Evolutionary conservation across 2,888 invertebrate species (phyloP).

Genomic region (Phorcus lineatus): DNA sequence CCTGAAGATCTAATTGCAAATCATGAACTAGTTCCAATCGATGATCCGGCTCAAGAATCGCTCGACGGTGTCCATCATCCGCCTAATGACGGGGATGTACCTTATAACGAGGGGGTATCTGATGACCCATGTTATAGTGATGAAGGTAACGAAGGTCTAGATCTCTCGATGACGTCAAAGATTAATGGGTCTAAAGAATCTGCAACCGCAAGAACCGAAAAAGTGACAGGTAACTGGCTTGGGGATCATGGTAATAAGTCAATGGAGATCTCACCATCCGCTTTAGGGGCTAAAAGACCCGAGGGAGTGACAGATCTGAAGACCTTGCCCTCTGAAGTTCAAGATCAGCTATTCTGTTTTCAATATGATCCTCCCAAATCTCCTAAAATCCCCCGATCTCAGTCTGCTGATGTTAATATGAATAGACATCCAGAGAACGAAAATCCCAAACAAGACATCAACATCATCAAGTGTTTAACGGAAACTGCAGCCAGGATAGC

Average conservation of each 20-base stretch:
- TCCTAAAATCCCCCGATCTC: neutral
- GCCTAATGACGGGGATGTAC: neutral
- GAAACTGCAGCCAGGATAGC: neutral
- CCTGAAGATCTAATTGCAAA: constrained; percentile 16
- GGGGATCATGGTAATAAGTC: neutral
- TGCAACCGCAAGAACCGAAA: neutral
- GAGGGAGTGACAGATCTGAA: neutral
- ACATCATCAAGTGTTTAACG: constrained; percentile 8
- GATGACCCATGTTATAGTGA: constrained; percentile 19
- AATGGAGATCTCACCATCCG: neutral
- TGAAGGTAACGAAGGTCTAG: constrained; percentile 18
- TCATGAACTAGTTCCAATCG: constrained; percentile 7
- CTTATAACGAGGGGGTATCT: constrained; percentile 14
- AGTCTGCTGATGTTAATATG: neutral
- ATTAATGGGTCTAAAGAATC: neutral
- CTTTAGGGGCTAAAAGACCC: neutral
- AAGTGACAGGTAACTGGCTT: neutral
- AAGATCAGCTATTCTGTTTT: constrained; percentile 1
- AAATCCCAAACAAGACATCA: neutral
- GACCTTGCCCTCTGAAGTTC: neutral
- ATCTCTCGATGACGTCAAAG: neutral
- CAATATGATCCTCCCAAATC: constrained; percentile 11
- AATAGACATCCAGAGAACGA: neutral
- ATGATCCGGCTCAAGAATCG: neutral
- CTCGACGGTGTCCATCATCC: neutral